Evolutionary conservation across 2,888 invertebrate genomes (phyloP), one percentile per base, ranked within the genome.

Genomic region (Cartodere bifasciata): DNA sequence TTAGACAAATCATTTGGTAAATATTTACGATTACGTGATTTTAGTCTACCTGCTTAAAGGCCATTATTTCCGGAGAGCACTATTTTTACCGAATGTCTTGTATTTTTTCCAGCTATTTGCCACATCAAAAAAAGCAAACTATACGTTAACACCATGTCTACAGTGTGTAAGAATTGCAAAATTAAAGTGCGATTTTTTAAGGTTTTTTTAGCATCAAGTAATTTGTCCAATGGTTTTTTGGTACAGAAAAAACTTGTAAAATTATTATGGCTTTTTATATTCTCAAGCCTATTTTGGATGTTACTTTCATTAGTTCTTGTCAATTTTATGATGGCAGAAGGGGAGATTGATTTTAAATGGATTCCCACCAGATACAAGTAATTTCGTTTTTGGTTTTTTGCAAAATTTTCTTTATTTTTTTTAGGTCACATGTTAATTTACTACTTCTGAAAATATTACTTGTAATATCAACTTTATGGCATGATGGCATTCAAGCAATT

Each of bases 401-500:
- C 7, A 23, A 29, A 29, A 25, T 29, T n/a, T 24, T 24, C 9
- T 29, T 5, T 9, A 9, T 24, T 16, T 31, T 36, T 43, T 58
- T 30, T 53, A 75, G 76, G 47, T 65, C 70, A 0, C 53, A 25
- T 57, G 64, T 49, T 47, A 68, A 25, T 10, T 58, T 64, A 42
- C 46, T 67, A 36, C 39, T 56, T 2, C 49, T 76, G 24, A 73
- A 79, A 60, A 58, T 75, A 17, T 49, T 75, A 4, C 56, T 84
- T 34, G 68, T 82, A 15, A 52, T 73, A 22, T 75, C 77, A 40
- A 79, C 83, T 6, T 54, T 82, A 36, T 74, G 75, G 57, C 84
- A 85, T 50, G 84, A 86, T 53, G 72, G 82, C 58, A 75, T 85
- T 31, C 83, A 85, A 58, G 79, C 81, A n/a, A 77, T 83, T 3